These are phyloP conservation scores for Drosophila yooni DNA, from an alignment of 2,888 invertebrate species.

Conservation along the genomic window DNA sequence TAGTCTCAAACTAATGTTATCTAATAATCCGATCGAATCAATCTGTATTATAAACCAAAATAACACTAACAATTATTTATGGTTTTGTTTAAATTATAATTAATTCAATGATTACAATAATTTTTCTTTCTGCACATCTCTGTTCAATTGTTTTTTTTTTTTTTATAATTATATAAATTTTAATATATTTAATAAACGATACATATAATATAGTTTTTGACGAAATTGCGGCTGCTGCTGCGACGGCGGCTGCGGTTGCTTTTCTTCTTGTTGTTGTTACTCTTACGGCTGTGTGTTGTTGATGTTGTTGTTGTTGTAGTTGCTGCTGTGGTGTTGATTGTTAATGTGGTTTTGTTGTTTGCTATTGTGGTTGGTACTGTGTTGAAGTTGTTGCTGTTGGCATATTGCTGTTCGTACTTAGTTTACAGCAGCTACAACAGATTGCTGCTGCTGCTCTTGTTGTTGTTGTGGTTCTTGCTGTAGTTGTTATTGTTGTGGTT, in stretches of 20 bases:
- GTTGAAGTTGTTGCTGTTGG: conserved; percentile 49
- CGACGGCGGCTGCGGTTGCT: conserved; percentile 58
- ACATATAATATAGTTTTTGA: conserved; percentile 81
- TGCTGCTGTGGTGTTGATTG: conserved; percentile 53
- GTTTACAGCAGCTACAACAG: conserved; percentile 46
- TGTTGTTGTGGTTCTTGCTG: conserved; percentile 42
- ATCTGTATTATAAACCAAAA: conserved; percentile 24
- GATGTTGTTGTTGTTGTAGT: conserved; percentile 34
- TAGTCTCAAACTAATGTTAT: conserved; percentile 9
- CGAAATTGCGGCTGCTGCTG: conserved; percentile 73
- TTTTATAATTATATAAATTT: conserved; percentile 85
- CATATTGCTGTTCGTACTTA: conserved; percentile 44
- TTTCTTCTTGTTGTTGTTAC: conserved; percentile 53
- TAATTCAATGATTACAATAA: conserved; percentile 84
- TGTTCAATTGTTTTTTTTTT: conserved; percentile 44
- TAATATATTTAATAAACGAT: conserved; percentile 85
- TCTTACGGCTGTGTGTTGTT: conserved; percentile 63
- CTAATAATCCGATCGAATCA: conserved; percentile 5
- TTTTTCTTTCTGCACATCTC: conserved; percentile 76
- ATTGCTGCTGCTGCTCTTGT: conserved; percentile 59
- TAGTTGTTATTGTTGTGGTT: conserved; percentile 39
- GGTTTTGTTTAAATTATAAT: conserved; percentile 79
- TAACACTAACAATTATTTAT: conserved; percentile 36
- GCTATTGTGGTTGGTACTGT: conserved; percentile 45
- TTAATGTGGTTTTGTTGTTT: conserved; percentile 42